Evolutionary conservation across 2,113 vertebrate species (phyloP).

Genomic region (Hepsetus odoe): DNA sequence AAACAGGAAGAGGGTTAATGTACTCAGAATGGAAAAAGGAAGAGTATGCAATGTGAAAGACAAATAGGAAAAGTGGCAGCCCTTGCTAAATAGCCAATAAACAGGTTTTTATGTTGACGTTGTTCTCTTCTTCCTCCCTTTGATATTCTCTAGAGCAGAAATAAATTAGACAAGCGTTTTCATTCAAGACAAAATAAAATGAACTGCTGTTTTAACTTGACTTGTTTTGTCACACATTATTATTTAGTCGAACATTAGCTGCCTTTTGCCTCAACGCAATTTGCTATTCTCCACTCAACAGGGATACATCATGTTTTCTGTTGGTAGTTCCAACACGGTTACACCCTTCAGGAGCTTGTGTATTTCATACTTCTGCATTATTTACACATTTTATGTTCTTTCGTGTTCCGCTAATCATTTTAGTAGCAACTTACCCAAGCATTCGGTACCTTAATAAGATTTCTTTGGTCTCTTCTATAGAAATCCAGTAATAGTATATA

Average conservation of each 20-base stretch:
- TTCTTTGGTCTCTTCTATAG: background rate
- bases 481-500: background rate
- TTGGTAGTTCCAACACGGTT: no score
- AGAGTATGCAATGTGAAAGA: background rate
- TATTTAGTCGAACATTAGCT: no score
- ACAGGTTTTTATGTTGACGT: background rate
- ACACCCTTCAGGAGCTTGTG: no score
- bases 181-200: no score
- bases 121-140: background rate
- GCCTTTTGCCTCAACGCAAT: no score
- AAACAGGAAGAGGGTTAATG: background rate
- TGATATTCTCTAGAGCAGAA: background rate
- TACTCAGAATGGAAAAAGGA: background rate
- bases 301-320: no score
- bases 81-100: background rate
- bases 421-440: background rate
- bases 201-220: no score
- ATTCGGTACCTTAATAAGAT: background rate
- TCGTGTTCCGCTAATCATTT: background rate
- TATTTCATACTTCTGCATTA: no score
- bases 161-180: constrained; percentile 4
- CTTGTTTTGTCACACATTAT: no score
- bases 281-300: no score
- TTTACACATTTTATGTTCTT: no score
- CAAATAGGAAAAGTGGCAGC: background rate